Evolutionary conservation across 2,888 invertebrate genomes (phyloP), one percentile per base, ranked within the genome.

Genomic region (Pomacea canaliculata): DNA sequence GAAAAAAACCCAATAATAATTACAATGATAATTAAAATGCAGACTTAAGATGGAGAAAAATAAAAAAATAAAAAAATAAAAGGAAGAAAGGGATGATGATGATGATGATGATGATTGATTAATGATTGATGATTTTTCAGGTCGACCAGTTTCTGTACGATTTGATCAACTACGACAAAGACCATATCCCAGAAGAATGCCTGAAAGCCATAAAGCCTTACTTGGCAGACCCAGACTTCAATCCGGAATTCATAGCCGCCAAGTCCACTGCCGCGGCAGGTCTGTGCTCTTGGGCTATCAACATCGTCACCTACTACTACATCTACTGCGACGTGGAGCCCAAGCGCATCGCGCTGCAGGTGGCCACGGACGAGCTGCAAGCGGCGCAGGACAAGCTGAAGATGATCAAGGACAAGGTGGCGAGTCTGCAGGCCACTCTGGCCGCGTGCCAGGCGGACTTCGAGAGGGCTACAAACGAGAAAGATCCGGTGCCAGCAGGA

Each of bases 281-380:
- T 46, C 92, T 98, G 3, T 98, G 97, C 88, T 97, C 98, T 9
- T 98, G 98, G 97, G 98, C 97, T 0, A 96, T 98, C 79, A 98
- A 98, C 90, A 97, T 98, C 60, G 96, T 98, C 51, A 96, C 94
- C 89, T 98, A 97, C 91, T 97, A 95, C 90, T 96, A 96, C 91
- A 97, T 98, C n/a, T 97, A 95, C 90, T 97, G 97, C 89, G 97
- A 98, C 87, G 98, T 98, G 0, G 97, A 98, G 88, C 98, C 98
- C 0, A 98, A 98, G 91, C 93, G 98, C 74, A 95, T 96, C 88
- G 98, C 98, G 10, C 92, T 98, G 74, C 95, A 96, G 10, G 95
- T 95, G 73, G 98, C 98, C 0, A 98, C 98, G 90, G 95, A 96
- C 0, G 97, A 97, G 88, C 92, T 98, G 79, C 95, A 95, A 16